Percentiles rank a stretch among this genome's conserved stretches.
phyloP scores from a whole-genome alignment of 64 coral and sea anemone species.

The Montipora foliosa region DNA sequence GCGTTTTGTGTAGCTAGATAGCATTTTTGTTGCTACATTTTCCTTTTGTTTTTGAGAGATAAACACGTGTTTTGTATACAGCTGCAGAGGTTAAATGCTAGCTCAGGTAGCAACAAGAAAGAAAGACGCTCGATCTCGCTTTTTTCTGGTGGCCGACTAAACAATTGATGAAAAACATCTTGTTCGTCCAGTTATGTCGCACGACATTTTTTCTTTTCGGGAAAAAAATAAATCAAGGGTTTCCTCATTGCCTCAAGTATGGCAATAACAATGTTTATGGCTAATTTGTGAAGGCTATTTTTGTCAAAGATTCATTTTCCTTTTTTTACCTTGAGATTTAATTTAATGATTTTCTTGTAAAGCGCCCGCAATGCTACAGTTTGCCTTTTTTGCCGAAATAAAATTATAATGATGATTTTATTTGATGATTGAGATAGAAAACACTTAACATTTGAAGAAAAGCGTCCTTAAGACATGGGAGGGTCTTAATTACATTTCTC shows the following conservation, averaged over 20 bases:
- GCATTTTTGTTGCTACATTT: slow-evolving; percentile 53
- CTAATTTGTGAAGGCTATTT: slow-evolving; percentile 1
- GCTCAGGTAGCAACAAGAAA: slow-evolving; percentile 36
- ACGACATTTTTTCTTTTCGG: not conserved
- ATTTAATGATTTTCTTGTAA: slow-evolving; percentile 45
- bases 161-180: not conserved
- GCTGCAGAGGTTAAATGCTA: slow-evolving; percentile 38
- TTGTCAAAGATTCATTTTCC: not conserved
- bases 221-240: not conserved
- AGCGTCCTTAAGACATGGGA: not conserved
- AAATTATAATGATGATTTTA: slow-evolving; percentile 33
- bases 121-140: not conserved
- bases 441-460: slow-evolving; percentile 32
- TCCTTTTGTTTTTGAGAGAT: not conserved
- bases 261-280: not conserved
- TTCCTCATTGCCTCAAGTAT: not conserved
- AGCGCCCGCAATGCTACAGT: slow-evolving; percentile 4
- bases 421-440: slow-evolving; percentile 6
- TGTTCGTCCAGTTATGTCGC: not conserved
- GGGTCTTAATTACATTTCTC: not conserved
- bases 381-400: slow-evolving; percentile 50
- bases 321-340: not conserved
- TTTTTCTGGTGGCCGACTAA: slow-evolving; percentile 5
- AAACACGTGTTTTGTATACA: slow-evolving; percentile 46
- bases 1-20: not conserved